Base-by-base conservation (phyloP, 2,888 invertebrate species). In the Andrena hattorfiana region DNA sequence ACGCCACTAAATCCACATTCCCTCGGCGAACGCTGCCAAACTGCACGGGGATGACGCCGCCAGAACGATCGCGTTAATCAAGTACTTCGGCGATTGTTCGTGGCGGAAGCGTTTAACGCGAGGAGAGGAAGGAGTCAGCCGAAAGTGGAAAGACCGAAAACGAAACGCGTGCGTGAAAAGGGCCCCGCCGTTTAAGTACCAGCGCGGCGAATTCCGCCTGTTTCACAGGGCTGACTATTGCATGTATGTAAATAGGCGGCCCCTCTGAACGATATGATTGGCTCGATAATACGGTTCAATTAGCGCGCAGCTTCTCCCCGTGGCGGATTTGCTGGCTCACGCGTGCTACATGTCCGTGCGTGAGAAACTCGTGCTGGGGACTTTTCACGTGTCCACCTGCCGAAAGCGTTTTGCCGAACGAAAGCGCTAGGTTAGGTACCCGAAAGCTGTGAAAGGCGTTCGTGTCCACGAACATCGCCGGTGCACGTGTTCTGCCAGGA, bases 271-370 rank as follows among this genome's bases (percentile, higher is more conserved):
- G 71, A 82, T 82, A 78, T 72, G 77, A 82, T 78, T 75, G 82
- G 64, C 35, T 32, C 77, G 82, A 78, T 78, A 84, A 82, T 78
- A 72, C 42, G 60, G 75, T 84, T 78, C 77, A 82, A 82, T 82
- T 59, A 82, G 71, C 23, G 69, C 59, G 69, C 63, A 16, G 51
- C 30, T 32, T 28, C n/a, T 77, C 54, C 56, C 62, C 59, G 67
- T 59, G 63, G 76, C 26, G 68, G 77, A 81, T 74, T 16, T 73
- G 69, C 67, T 1, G 77, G 73, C 35, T 72, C 77, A 66, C 82
- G 75, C 81, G 81, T 83, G 81, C 70, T 59, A 70, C 62, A 32
- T 56, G 71, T 73, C 70, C 26, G 66, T 77, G 81, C 81, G 77
- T 81, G 83, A 81, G 83, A 81, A 84, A 81, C 77, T 66, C 35